A percentile compares a stretch with the other conserved stretches of the same genome.
These are phyloP conservation scores for Formica selysi DNA, from an alignment of 1,140 invertebrate genomes.

Conservation along the genomic window DNA sequence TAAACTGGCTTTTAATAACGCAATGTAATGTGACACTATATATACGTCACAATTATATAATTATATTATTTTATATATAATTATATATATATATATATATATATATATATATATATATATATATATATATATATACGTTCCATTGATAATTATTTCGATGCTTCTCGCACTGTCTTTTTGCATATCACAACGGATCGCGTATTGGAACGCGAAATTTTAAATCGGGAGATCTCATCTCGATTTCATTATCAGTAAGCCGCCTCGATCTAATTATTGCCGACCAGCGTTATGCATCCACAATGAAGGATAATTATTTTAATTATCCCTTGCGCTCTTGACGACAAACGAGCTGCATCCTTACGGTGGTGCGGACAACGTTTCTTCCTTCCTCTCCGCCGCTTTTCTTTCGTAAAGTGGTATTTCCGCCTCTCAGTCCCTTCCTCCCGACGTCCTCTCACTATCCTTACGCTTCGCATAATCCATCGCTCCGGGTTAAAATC, in stretches of 20 bases:
- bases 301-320: slow-evolving; percentile 70
- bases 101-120: no score
- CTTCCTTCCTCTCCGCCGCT: neutral
- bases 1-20: neutral
- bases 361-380: slow-evolving; percentile 29
- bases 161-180: neutral
- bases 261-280: slow-evolving; percentile 46
- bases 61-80: neutral
- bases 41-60: neutral
- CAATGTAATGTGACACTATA: neutral
- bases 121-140: neutral
- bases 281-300: slow-evolving; percentile 5
- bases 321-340: slow-evolving; percentile 27
- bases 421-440: neutral
- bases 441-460: slow-evolving; percentile 29
- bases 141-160: slow-evolving; percentile 9
- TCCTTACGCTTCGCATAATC: slow-evolving; percentile 64
- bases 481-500: slow-evolving; percentile 66
- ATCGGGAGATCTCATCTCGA: slow-evolving; percentile 33
- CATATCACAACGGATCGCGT: neutral
- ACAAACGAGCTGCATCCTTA: slow-evolving; percentile 61
- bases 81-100: no score
- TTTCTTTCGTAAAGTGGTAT: slow-evolving; percentile 61
- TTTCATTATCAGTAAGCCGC: slow-evolving; percentile 53
- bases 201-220: slow-evolving; percentile 16